These are phyloP conservation scores for Patella vulgata DNA, from an alignment of 1,140 invertebrate species.

Conservation along the genomic window DNA sequence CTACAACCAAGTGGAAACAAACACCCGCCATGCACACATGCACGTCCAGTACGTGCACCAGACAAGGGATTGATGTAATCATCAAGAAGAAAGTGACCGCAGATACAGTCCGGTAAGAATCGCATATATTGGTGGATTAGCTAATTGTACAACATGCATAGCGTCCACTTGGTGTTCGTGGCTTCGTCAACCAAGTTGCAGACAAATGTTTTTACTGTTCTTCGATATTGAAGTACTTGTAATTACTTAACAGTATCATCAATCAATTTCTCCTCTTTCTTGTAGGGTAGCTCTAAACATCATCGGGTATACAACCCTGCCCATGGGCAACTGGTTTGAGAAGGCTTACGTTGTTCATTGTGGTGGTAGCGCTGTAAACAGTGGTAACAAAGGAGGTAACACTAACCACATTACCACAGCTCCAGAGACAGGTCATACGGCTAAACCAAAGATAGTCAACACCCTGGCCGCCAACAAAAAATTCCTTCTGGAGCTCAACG, in stretches of 20 bases:
- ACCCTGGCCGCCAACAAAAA: slow-evolving; percentile 15
- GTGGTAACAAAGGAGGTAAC: not conserved
- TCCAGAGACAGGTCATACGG: not conserved
- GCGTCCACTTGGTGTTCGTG: not conserved
- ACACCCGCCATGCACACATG: slow-evolving; percentile 43
- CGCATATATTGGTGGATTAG: not conserved
- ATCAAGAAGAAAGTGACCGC: slow-evolving; percentile 30
- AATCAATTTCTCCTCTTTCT: slow-evolving; percentile 12
- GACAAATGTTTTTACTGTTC: no score
- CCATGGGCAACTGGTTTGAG: slow-evolving; percentile 26
- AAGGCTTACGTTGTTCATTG: slow-evolving; percentile 36
- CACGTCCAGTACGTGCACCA: slow-evolving; percentile 25
- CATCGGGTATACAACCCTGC: slow-evolving; percentile 35
- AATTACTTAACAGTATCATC: no score
- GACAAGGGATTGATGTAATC: slow-evolving; percentile 27
- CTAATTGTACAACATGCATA: not conserved
- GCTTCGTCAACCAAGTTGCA: no score
- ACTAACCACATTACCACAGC: no score
- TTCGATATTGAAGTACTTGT: no score
- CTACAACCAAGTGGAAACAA: slow-evolving; percentile 23
- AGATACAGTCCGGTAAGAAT: slow-evolving; percentile 32
- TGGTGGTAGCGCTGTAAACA: slow-evolving; percentile 26
- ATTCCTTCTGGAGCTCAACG: slow-evolving; percentile 55
- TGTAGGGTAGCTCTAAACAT: slow-evolving; percentile 48
- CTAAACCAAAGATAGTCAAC: not conserved